Evolutionary conservation across 2,797 vertebrate species (phyloP).

Genomic region (Halcyon smyrnensis): DNA sequence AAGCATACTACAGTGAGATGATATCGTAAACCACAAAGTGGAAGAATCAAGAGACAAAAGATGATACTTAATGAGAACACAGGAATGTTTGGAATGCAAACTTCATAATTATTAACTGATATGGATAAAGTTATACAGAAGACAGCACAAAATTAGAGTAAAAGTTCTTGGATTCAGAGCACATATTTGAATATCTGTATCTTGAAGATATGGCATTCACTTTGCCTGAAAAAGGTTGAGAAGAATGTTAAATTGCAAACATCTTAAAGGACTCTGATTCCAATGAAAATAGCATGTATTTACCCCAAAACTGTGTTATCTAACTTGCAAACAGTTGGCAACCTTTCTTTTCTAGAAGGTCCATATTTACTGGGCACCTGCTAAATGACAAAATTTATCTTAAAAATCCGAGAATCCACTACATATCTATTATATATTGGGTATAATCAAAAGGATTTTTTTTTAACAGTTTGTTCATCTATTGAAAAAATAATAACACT

Average conservation of each 20-base stretch:
- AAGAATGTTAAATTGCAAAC: not conserved
- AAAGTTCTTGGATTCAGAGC: not conserved
- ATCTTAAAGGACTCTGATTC: not conserved
- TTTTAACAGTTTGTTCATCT: not conserved
- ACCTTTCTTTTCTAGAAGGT: not conserved
- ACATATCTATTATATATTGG: not conserved
- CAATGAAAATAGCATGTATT: not conserved
- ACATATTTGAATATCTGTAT: not conserved
- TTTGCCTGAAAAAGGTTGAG: not conserved
- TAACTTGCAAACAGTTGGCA: not conserved
- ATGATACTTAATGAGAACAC: not conserved
- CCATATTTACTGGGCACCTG: not conserved
- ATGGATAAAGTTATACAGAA: not conserved
- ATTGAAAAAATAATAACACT: not conserved
- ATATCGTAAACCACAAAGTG: not conserved
- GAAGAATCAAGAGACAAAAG: not conserved
- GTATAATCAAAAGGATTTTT: not conserved
- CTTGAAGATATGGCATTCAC: not conserved
- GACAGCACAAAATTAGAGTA: not conserved
- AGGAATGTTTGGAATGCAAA: not conserved
- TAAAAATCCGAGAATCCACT: not conserved
- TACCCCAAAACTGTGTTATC: not conserved
- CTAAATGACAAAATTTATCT: not conserved
- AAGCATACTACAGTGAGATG: not conserved
- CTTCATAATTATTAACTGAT: not conserved